Percentiles rank a stretch among this genome's conserved stretches.
These are phyloP conservation scores for Cichladusa arquata DNA, from an alignment of 2,113 vertebrate genomes.

Conservation along the genomic window DNA sequence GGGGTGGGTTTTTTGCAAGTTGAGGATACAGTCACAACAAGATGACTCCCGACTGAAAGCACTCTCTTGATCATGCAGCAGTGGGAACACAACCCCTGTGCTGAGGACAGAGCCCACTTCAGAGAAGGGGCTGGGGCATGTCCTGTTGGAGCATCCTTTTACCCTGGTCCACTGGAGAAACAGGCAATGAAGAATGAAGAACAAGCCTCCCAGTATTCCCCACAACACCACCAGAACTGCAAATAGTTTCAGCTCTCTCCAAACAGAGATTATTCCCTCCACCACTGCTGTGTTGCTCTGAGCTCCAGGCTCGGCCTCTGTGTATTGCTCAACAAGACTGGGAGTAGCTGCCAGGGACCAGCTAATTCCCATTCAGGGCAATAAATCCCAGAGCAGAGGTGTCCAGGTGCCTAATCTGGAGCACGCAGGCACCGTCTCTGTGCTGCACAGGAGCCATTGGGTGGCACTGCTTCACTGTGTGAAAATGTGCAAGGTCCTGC, in stretches of 20 bases:
- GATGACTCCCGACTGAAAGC: background rate
- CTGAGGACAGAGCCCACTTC: background rate
- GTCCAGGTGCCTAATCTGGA: background rate
- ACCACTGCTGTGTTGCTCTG: background rate
- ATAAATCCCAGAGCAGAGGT: background rate
- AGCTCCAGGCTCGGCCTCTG: background rate
- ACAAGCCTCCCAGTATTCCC: background rate
- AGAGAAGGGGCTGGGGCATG: background rate
- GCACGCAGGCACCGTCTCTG: background rate
- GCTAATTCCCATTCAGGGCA: background rate
- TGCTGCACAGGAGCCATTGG: slow-evolving; percentile 37
- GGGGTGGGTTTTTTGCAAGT: background rate
- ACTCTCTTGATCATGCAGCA: background rate
- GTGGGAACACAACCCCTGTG: fast-evolving
- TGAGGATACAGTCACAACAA: background rate
- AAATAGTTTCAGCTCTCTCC: background rate
- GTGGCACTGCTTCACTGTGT: slow-evolving; percentile 44
- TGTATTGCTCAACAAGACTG: background rate
- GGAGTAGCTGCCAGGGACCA: background rate
- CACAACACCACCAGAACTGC: background rate
- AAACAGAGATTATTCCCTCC: background rate
- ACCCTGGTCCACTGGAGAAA: background rate
- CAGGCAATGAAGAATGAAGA: background rate
- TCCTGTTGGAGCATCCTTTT: background rate
- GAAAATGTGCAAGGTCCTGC: background rate